Percentiles rank a stretch among this genome's conserved stretches.
Evolutionary conservation across 2,797 vertebrate genomes (phyloP).

Genomic region (Acanthis flammea): DNA sequence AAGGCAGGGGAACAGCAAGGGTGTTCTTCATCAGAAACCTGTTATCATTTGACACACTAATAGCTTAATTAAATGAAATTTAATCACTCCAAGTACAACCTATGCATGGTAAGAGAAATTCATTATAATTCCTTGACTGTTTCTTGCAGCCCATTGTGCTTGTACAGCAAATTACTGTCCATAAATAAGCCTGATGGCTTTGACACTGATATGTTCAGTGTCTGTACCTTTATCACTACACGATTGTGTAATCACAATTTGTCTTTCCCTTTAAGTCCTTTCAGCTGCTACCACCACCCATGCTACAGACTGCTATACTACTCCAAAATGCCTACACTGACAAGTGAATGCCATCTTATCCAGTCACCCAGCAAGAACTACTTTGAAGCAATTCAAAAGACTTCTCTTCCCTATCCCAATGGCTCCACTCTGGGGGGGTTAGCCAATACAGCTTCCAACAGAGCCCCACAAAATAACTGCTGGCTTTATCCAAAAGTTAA

Average conservation of each 20-base stretch:
- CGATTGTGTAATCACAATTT: not conserved
- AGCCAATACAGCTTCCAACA: not conserved
- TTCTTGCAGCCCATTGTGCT: not conserved
- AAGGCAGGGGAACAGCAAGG: not conserved
- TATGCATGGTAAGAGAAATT: not conserved
- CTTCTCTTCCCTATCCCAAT: not conserved
- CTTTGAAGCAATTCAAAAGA: not conserved
- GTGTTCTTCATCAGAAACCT: not conserved
- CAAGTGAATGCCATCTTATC: not conserved
- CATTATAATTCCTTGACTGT: not conserved
- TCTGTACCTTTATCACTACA: not conserved
- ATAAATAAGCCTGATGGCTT: not conserved
- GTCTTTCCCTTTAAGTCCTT: not conserved
- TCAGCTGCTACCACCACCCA: not conserved
- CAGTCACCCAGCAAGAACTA: not conserved
- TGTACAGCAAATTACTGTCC: not conserved
- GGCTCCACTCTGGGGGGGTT: not conserved
- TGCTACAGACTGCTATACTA: not conserved
- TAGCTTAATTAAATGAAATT: not conserved
- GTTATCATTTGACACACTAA: not conserved
- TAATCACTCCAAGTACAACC: not conserved
- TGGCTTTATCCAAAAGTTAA: not conserved
- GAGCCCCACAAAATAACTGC: not conserved
- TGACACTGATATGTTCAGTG: not conserved
- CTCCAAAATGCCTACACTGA: not conserved